Percentiles rank a stretch among this genome's conserved stretches.
phyloP scores from a whole-genome alignment of 2,888 invertebrate genomes.

The Meta bourneti region DNA sequence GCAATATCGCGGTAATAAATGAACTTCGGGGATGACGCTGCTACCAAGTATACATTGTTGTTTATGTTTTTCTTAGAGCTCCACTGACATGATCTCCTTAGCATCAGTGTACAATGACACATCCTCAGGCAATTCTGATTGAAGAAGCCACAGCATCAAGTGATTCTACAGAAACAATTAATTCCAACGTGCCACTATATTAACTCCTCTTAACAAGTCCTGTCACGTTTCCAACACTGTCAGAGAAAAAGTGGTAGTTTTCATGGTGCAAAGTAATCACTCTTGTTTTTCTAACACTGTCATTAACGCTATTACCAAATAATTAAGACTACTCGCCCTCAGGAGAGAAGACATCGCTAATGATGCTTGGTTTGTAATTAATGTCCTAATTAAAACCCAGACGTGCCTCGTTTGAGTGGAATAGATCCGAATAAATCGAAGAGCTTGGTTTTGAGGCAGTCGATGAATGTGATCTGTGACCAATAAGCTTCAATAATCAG shows the following conservation, averaged over 20 bases:
- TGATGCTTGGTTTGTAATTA: background rate
- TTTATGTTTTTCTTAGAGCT: background rate
- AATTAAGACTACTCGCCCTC: background rate
- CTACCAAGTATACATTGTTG: too few species aligned
- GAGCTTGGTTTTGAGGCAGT: too few species aligned
- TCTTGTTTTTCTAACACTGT: background rate
- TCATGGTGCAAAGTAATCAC: background rate
- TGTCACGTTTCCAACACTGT: background rate
- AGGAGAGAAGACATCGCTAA: background rate
- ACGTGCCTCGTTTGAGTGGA: background rate
- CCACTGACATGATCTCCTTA: slow-evolving; percentile 22
- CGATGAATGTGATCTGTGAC: too few species aligned
- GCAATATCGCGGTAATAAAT: too few species aligned
- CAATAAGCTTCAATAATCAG: too few species aligned
- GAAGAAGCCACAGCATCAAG: background rate
- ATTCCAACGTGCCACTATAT: slow-evolving; percentile 6
- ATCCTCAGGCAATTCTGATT: background rate
- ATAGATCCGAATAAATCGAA: too few species aligned
- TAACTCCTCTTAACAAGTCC: background rate
- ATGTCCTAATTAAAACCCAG: background rate
- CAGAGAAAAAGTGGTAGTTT: background rate
- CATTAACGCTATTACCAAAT: background rate
- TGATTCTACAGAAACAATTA: slow-evolving; percentile 14
- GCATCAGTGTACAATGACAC: slow-evolving; percentile 37
- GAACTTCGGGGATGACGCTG: too few species aligned